Percentiles rank a stretch among this genome's conserved stretches.
These are phyloP conservation scores for Bolborhynchus lineola DNA, from an alignment of 2,113 vertebrate species.

Conservation along the genomic window DNA sequence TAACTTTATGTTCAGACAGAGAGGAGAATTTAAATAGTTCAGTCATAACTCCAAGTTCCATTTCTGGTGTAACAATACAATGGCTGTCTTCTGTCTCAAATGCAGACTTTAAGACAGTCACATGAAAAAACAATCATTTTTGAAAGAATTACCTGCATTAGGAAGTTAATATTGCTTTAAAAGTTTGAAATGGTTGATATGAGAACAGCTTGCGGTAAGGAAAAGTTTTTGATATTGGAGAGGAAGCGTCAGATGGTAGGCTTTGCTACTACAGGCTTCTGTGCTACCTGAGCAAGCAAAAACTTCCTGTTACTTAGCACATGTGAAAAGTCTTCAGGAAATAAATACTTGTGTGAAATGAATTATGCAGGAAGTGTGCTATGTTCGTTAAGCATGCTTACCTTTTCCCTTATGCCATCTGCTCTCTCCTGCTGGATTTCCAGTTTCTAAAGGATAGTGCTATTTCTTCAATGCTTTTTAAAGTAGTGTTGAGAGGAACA, in stretches of 20 bases:
- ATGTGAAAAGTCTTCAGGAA: not conserved
- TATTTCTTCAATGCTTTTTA: not conserved
- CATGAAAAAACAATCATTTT: rapidly evolving
- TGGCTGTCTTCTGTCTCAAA: not conserved
- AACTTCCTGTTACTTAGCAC: not conserved
- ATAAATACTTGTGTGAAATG: not conserved
- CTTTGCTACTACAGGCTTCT: not conserved
- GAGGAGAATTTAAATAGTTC: not conserved
- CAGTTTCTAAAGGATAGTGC: not conserved
- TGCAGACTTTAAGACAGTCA: not conserved
- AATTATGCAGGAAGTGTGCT: not conserved
- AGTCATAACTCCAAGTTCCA: not conserved
- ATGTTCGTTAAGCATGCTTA: not conserved
- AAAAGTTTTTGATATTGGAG: not conserved
- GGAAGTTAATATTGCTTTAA: not conserved
- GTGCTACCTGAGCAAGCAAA: not conserved
- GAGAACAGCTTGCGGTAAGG: not conserved
- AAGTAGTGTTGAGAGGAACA: not conserved
- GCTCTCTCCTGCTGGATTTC: not conserved
- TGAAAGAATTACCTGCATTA: not conserved
- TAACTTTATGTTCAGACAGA: not conserved
- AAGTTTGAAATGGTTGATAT: not conserved
- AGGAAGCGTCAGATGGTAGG: not conserved
- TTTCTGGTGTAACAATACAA: not conserved
- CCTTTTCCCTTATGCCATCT: not conserved